Evolutionary conservation across 2,888 invertebrate species (phyloP).

Genomic region (Caenorhabditis sp.): DNA sequence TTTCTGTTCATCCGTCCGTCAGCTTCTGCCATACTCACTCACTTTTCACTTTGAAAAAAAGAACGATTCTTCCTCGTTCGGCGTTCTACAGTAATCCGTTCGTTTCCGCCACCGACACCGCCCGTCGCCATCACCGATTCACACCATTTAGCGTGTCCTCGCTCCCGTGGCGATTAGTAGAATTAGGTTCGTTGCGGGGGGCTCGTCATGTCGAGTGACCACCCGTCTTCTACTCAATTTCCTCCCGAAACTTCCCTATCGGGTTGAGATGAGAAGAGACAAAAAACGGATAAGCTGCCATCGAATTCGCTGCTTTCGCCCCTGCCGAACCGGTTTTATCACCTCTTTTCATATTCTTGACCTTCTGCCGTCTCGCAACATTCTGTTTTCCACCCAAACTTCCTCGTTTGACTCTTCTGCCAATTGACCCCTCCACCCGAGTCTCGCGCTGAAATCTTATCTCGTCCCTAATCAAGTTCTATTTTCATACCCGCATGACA

Average conservation of each 20-base stretch:
- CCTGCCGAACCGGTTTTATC: slow-evolving; percentile 45
- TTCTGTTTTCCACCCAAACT: slow-evolving; percentile 30
- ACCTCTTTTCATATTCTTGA: slow-evolving; percentile 46
- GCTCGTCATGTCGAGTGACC: slow-evolving; percentile 5
- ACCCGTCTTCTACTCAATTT: slow-evolving; percentile 1
- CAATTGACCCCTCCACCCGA: background rate
- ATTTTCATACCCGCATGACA: slow-evolving; percentile 8
- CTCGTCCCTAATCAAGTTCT: slow-evolving; percentile 33
- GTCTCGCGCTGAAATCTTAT: slow-evolving; percentile 42
- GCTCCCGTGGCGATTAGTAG: slow-evolving; percentile 47
- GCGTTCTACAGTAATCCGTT: slow-evolving; percentile 32
- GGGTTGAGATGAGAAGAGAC: background rate
- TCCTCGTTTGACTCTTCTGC: slow-evolving; percentile 14
- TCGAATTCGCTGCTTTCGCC: slow-evolving; percentile 4
- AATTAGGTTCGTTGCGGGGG: slow-evolving; percentile 35
- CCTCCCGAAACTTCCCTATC: background rate
- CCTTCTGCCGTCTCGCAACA: slow-evolving; percentile 40
- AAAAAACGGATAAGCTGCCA: slow-evolving; percentile 26
- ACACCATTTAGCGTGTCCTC: slow-evolving; percentile 57
- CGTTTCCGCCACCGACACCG: slow-evolving; percentile 12
- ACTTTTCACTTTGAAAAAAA: slow-evolving; percentile 14
- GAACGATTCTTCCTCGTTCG: background rate
- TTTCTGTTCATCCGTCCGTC: slow-evolving; percentile 43
- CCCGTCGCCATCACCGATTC: slow-evolving; percentile 37
- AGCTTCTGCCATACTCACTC: background rate